Evolutionary conservation across 2,888 invertebrate genomes (phyloP).

Genomic region (Eupithecia subumbrata): DNA sequence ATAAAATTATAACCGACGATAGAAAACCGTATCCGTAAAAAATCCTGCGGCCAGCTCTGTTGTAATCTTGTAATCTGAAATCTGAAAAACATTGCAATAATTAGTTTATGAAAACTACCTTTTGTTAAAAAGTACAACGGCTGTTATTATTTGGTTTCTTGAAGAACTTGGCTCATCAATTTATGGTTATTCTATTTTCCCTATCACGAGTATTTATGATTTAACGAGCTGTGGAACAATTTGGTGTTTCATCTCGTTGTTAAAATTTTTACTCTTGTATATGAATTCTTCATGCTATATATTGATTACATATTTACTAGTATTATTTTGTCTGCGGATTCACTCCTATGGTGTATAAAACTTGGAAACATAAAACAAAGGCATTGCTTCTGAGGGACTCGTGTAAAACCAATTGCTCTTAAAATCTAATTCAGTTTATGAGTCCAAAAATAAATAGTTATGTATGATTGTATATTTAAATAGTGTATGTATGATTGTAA

Average conservation of each 20-base stretch:
- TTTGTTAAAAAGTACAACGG: background rate
- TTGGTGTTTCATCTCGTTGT: background rate
- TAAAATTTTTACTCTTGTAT: background rate
- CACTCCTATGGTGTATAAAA: background rate
- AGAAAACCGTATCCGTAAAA: constrained; percentile 58
- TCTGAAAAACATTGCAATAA: constrained; percentile 56
- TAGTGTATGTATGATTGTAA: background rate
- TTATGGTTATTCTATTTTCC: background rate
- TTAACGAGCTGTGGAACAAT: background rate
- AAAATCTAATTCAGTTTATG: background rate
- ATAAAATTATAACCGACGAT: constrained; percentile 63
- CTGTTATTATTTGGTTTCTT: background rate
- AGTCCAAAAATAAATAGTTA: no score
- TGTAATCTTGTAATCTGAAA: constrained; percentile 82
- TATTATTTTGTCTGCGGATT: background rate
- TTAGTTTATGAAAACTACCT: constrained; percentile 5
- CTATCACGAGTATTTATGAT: background rate
- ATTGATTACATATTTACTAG: background rate
- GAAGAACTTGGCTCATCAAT: background rate
- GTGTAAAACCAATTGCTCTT: background rate
- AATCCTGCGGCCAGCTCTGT: constrained; percentile 62
- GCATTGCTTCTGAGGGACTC: background rate
- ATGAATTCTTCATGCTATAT: background rate
- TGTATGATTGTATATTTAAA: no score
- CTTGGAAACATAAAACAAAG: no score